Percentiles rank a stretch among this genome's conserved stretches.
Evolutionary conservation across 2,113 vertebrate genomes (phyloP).

Genomic region (Bambusicola thoracicus): DNA sequence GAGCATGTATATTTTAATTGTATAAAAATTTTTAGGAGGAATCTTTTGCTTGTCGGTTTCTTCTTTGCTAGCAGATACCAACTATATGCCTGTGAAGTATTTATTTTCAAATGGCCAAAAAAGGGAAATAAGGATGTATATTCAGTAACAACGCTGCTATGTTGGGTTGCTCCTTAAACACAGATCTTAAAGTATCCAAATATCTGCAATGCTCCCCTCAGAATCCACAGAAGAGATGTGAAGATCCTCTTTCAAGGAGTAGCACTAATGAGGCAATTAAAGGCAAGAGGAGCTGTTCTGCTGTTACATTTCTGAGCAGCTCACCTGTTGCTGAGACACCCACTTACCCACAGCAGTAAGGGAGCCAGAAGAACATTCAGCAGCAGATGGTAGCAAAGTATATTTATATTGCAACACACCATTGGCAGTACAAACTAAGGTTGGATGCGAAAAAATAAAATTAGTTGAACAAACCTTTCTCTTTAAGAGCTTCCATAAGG

Average conservation of each 20-base stretch:
- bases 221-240: neutral
- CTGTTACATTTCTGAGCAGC: neutral
- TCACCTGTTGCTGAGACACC: neutral
- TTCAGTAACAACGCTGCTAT: neutral
- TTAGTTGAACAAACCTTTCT: neutral
- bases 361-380: neutral
- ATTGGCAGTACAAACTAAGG: neutral
- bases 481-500: neutral
- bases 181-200: neutral
- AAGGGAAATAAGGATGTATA: rapidly evolving
- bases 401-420: rapidly evolving
- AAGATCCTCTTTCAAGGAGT: neutral
- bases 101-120: neutral
- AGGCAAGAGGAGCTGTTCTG: neutral
- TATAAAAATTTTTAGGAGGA: conserved; percentile 59
- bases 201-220: neutral
- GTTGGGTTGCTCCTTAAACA: neutral
- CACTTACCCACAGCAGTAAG: neutral
- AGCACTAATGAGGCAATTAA: neutral
- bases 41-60: neutral
- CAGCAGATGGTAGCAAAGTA: neutral
- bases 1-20: conserved; percentile 72
- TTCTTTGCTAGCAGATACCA: neutral
- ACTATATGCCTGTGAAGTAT: neutral
- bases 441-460: neutral